Base-by-base conservation (phyloP, 2,888 invertebrate species). In the Aplocera efformata region DNA sequence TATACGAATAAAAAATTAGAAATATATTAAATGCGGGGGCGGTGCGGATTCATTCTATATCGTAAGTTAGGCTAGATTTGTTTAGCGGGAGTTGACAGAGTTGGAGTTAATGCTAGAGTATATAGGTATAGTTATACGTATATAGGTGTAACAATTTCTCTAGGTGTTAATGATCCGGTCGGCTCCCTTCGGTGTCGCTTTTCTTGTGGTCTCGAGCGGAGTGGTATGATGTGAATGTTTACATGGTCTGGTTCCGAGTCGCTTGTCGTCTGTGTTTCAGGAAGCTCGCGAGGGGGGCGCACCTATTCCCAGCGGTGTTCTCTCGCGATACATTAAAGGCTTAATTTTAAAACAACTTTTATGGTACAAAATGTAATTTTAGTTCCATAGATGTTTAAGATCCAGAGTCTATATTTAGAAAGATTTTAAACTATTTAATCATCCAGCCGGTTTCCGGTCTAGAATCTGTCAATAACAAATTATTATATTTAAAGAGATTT, bases 321-420 rank as follows among this genome's bases (percentile, higher is more conserved):
- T 60, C 61, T 60, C 68, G 73, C 72, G 71, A 62, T 58, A 10
- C 42, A 39, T 23, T 46, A 51, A 72, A 68, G 74, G 76, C 75
- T 80, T 82, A 71, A 77, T 79, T 81, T 81, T 74, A 79, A 61
- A 75, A 72, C 71, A 72, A 76, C n/a, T 60, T 58, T 74, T 70
- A 83, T 82, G 84, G 84, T 85, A 85, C 84, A 85, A 85, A 84
- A 72, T 71, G 70, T 83, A 79, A 83, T 79, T 81, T 83, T 82
- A 83, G 78, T 82, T 83, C 79, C 78, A 82, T 85, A 85, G 80
- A 72, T 62, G 59, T 74, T 72, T 83, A 84, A 82, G 80, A 80
- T 67, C 72, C 79, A 84, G 82, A 83, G 80, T 79, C 78, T 82
- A 82, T 82, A 81, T 79, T 75, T 78, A 77, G 72, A 76, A 60